These are phyloP conservation scores for Protula sp. DNA, from an alignment of 2,888 invertebrate genomes.

Conservation along the genomic window DNA sequence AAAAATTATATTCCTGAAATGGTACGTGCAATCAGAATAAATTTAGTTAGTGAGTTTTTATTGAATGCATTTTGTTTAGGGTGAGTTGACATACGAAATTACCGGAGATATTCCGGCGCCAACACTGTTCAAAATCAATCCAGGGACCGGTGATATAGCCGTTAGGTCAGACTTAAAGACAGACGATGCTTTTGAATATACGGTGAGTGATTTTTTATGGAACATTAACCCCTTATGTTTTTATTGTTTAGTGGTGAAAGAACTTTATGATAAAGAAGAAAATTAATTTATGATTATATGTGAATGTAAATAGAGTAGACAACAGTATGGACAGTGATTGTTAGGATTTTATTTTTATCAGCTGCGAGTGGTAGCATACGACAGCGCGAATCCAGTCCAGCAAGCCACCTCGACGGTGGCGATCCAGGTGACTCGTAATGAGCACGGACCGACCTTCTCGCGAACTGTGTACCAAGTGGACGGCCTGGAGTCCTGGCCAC, in stretches of 20 bases:
- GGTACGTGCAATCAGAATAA: no score
- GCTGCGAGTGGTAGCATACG: constrained; percentile 34
- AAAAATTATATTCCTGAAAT: no score
- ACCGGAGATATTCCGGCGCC: constrained; percentile 36
- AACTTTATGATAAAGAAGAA: no score
- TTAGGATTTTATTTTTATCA: no score
- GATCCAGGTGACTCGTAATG: constrained; percentile 36
- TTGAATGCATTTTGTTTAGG: no score
- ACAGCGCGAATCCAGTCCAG: constrained; percentile 34
- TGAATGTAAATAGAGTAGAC: no score
- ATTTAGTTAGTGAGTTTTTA: no score
- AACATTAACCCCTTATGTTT: no score
- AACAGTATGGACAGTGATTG: no score
- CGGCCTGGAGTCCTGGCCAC: constrained; percentile 24
- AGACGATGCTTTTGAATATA: constrained; percentile 23
- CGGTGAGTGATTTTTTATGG: constrained; percentile 18
- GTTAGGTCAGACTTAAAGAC: constrained; percentile 16
- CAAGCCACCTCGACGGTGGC: constrained; percentile 28
- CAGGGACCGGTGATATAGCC: constrained; percentile 18
- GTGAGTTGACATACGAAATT: constrained; percentile 29
- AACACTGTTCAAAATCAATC: constrained; percentile 34
- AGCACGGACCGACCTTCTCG: constrained; percentile 32
- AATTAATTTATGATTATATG: no score
- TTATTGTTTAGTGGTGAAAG: no score
- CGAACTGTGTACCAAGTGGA: constrained; percentile 25